These are phyloP conservation scores for Drosophila ironensis DNA, from an alignment of 1,140 invertebrate genomes.

Conservation along the genomic window DNA sequence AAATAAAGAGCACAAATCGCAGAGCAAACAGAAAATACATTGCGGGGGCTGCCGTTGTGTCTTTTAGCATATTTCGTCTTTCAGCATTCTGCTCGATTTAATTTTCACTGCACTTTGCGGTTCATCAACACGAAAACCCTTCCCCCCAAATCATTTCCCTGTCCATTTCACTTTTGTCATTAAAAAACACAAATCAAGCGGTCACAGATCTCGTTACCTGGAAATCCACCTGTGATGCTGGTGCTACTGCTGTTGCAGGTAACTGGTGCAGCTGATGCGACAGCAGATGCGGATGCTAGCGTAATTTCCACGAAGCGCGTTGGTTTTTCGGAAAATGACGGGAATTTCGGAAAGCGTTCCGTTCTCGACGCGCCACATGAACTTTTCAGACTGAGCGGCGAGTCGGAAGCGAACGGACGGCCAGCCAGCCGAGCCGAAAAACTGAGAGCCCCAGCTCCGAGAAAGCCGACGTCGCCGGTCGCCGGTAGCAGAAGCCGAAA, in stretches of 20 bases:
- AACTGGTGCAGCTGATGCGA: constrained; percentile 23
- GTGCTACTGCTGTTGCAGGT: constrained; percentile 23
- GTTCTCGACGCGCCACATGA: constrained; percentile 71
- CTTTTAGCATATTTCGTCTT: constrained; percentile 16
- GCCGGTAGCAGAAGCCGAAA: constrained; percentile 42
- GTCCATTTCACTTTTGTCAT: neutral
- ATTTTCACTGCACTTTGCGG: constrained; percentile 51
- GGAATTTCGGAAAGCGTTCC: constrained; percentile 41
- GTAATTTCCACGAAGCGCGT: constrained; percentile 24
- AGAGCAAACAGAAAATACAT: constrained; percentile 27
- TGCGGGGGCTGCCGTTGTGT: constrained; percentile 13
- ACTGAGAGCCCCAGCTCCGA: constrained; percentile 34
- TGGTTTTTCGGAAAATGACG: constrained; percentile 13
- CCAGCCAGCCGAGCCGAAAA: constrained; percentile 45
- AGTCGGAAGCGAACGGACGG: constrained; percentile 29
- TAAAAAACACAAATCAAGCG: constrained; percentile 28
- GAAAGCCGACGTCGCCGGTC: constrained; percentile 28
- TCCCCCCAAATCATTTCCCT: neutral
- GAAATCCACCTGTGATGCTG: constrained; percentile 15
- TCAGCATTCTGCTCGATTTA: constrained; percentile 35
- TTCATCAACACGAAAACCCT: neutral
- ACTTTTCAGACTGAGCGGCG: constrained; percentile 71
- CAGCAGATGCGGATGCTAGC: constrained; percentile 44
- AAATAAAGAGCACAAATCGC: constrained; percentile 42
- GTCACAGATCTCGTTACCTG: constrained; percentile 19